These are phyloP conservation scores for Sterna hirundo DNA, from an alignment of 2,113 vertebrate species.

Conservation along the genomic window DNA sequence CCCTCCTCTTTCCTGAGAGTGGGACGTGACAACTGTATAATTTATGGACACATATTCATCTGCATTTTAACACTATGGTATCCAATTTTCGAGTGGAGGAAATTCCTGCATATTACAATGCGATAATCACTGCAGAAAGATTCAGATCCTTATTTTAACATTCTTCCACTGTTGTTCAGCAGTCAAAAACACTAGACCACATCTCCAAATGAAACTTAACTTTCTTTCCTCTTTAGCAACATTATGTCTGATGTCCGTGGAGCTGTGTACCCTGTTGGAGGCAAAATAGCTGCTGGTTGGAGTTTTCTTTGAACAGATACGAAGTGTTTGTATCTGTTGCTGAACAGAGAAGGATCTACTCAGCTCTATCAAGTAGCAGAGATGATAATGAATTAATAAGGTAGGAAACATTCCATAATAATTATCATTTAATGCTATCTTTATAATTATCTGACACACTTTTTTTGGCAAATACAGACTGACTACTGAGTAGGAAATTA, in stretches of 20 bases:
- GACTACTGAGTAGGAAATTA: neutral
- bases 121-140: neutral
- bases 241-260: constrained; percentile 17
- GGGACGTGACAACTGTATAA: too few species aligned
- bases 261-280: neutral
- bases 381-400: constrained; percentile 2
- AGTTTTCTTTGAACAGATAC: constrained; percentile 34
- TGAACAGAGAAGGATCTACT: constrained; percentile 33
- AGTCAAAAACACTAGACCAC: neutral
- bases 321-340: neutral
- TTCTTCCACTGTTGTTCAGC: neutral
- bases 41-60: neutral
- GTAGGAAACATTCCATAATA: neutral
- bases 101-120: neutral
- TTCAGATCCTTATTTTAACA: neutral
- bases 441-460: neutral
- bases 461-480: neutral
- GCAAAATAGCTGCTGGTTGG: constrained; percentile 25
- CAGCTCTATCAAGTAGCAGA: constrained; percentile 15
- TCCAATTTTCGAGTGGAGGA: neutral
- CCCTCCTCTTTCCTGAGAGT: too few species aligned
- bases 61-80: neutral
- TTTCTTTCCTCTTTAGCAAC: neutral
- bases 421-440: neutral
- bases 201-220: neutral